These are phyloP conservation scores for Leucoraja ocellata DNA, from an alignment of 2,797 vertebrate genomes.

Conservation along the genomic window DNA sequence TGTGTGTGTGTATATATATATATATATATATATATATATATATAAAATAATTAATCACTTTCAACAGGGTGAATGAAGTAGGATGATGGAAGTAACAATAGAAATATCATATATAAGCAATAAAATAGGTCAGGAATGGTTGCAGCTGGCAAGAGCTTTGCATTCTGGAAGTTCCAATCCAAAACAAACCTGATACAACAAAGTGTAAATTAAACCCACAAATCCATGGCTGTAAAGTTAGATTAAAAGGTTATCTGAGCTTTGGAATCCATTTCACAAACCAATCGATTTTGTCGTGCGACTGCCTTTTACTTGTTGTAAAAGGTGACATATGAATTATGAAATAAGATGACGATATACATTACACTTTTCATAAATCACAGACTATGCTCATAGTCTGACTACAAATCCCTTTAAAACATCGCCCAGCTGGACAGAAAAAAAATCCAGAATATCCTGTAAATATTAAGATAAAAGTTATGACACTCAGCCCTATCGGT, in stretches of 20 bases:
- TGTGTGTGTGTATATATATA: no score
- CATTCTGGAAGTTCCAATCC: neutral
- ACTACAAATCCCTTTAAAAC: neutral
- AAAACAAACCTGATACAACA: neutral
- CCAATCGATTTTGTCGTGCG: neutral
- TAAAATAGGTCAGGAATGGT: neutral
- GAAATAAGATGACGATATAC: neutral
- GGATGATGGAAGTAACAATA: neutral
- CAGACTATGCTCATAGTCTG: neutral
- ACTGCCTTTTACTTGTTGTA: neutral
- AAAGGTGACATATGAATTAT: neutral
- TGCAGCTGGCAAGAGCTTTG: neutral
- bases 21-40: no score
- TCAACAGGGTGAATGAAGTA: neutral
- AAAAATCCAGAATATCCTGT: neutral
- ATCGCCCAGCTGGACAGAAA: neutral
- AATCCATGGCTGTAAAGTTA: neutral
- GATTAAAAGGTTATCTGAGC: neutral
- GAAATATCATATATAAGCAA: neutral
- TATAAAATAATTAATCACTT: neutral
- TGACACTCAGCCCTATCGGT: neutral
- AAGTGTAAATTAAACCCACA: neutral
- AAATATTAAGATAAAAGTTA: neutral
- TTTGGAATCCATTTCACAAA: neutral
- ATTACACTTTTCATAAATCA: neutral